Percentiles rank a stretch among this genome's conserved stretches.
phyloP scores from a whole-genome alignment of 2,888 invertebrate genomes.

The Trachelus troglodyta region DNA sequence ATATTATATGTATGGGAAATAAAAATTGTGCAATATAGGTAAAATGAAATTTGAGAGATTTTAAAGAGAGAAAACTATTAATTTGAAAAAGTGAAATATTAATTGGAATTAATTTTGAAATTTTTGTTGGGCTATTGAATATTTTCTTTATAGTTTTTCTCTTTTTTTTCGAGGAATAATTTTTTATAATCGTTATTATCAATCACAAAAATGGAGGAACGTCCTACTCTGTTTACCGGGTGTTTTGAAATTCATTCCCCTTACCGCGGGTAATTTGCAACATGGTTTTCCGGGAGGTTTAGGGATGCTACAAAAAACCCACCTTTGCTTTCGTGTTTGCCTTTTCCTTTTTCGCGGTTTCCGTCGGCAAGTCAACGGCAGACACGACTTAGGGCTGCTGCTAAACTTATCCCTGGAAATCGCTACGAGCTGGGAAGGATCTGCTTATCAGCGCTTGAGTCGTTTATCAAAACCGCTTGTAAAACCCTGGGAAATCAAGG shows the following conservation, averaged over 20 bases:
- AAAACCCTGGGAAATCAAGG: constrained; percentile 5
- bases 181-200: background rate
- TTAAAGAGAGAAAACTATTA: too few species aligned
- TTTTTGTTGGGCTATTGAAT: background rate
- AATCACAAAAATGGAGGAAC: background rate
- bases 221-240: background rate
- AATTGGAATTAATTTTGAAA: too few species aligned
- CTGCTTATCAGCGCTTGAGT: constrained; percentile 32
- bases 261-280: constrained; percentile 43
- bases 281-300: constrained; percentile 39
- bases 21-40: background rate
- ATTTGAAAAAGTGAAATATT: too few species aligned
- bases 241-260: background rate
- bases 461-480: constrained; percentile 21
- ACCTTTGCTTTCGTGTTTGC: background rate
- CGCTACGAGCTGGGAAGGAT: constrained; percentile 12
- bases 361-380: background rate
- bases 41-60: background rate
- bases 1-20: background rate
- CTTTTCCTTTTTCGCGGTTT: background rate
- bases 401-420: background rate
- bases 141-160: background rate
- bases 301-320: background rate
- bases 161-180: background rate
- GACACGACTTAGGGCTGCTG: background rate